A percentile compares a stretch with the other conserved stretches of the same genome.
Conservation (phyloP, 2,888 invertebrate species). For the Danaus chrysippus region DNA sequence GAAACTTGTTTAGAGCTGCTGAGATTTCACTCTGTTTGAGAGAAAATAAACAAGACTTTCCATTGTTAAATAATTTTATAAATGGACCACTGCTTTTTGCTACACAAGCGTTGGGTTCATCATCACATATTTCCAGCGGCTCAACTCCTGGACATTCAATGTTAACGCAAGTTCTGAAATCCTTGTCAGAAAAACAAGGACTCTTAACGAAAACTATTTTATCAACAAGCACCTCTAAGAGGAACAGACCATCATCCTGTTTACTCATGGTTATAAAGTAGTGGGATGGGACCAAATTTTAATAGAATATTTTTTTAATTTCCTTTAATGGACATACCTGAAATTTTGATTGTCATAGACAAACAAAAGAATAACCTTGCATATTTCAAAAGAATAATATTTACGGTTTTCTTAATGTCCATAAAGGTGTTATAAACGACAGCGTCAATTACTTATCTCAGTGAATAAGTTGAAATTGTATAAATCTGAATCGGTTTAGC, state of each 20-base stretch:
- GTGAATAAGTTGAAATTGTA: too few relatives aligned
- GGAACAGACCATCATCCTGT: constrained; percentile 79
- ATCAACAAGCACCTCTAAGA: constrained; percentile 82
- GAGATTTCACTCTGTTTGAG: constrained; percentile 75
- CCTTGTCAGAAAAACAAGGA: constrained; percentile 67
- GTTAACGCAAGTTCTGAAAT: constrained; percentile 80
- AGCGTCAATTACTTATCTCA: too few relatives aligned
- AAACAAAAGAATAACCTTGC: constrained; percentile 32
- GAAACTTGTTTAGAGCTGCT: constrained; percentile 76
- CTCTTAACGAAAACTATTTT: constrained; percentile 62
- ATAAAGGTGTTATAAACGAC: not conserved
- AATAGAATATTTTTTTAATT: constrained; percentile 39
- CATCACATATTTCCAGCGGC: constrained; percentile 81
- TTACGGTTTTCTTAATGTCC: not conserved
- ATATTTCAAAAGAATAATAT: not conserved
- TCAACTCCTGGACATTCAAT: constrained; percentile 80
- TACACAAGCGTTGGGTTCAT: constrained; percentile 67
- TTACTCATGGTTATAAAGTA: constrained; percentile 50
- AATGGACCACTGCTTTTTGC: constrained; percentile 61
- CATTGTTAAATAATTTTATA: constrained; percentile 77
- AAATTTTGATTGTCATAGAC: constrained; percentile 35
- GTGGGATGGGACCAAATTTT: constrained; percentile 56
- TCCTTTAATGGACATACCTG: constrained; percentile 31
- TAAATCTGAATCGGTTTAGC: too few relatives aligned
- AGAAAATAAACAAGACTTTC: constrained; percentile 84